Base-by-base conservation (phyloP, 2,113 vertebrate genomes). In the Varanus salvator region DNA sequence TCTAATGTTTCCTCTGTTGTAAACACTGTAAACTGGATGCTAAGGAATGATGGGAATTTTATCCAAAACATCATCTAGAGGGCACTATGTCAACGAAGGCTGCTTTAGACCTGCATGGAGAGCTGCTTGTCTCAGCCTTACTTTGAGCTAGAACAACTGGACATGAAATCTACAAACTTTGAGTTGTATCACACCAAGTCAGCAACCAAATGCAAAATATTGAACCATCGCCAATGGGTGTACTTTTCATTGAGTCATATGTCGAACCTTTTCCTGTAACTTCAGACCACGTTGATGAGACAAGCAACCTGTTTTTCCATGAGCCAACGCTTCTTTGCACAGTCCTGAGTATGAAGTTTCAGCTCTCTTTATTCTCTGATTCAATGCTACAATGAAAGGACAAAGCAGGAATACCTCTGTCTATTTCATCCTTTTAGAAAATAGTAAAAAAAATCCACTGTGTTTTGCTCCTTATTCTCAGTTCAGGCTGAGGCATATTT, bases 401-500 rank as follows among this genome's bases (percentile, higher is more conserved):
- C 8, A 89, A 93, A 91, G 82, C 64, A 71, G 11, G 82, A 93
- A 25, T 57, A 23, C 87, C 94, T 87, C 71, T 85, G 38, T 88
- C 6, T 75, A 17, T 25, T 3, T n/a, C 80, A 64, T 44, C 68
- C 83, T 12, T 80, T 12, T 11, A 9, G 87, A 90, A 91, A 84
- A 90, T 81, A 84, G 75, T 78, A 17, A 0, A 82, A 54, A 71
- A 82, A 54, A 71, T 4, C 54, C 64, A 89, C 90, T 94, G 90
- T 66, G 71, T 44, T 90, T 94, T 6, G 29, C 88, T 81, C 50
- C 78, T 91, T 89, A 89, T 87, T 83, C 68, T 92, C 44, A 87
- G 60, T 71, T 91, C 89, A 90, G 83, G 85, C 89, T 91, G 91
- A 93, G 54, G 69, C 86, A 74, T 84, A 3, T 91, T 71, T 93